Percentiles rank a stretch among this genome's conserved stretches.
Conservation (phyloP, 2,797 vertebrate species). For the Danionella dracula region DNA sequence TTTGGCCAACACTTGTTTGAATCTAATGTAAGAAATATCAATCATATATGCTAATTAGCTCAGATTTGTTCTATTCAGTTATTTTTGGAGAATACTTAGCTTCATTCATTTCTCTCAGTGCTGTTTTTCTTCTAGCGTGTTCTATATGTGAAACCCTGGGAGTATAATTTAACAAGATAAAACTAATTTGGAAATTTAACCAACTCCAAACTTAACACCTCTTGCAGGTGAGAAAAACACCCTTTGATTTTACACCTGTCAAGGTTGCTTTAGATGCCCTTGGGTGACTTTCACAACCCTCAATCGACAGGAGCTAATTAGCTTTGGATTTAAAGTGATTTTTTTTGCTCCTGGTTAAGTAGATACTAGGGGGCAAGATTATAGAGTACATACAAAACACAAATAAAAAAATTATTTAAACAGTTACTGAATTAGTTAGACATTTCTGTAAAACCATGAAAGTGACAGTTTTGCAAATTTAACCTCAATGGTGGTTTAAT, state of each 20-base stretch:
- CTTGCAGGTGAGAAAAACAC: slow-evolving; percentile 28
- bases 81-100: not conserved
- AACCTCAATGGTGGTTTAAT: no score
- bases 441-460: no score
- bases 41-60: not conserved
- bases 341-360: slow-evolving; percentile 7
- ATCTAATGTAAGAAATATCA: not conserved
- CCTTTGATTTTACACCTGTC: slow-evolving; percentile 23
- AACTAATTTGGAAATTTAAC: slow-evolving; percentile 20
- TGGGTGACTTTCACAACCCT: slow-evolving; percentile 23
- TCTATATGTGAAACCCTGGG: slow-evolving; percentile 14
- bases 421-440: no score
- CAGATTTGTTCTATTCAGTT: not conserved
- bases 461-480: no score
- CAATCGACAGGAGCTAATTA: slow-evolving; percentile 27
- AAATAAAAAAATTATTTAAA: no score
- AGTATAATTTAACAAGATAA: not conserved
- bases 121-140: slow-evolving; percentile 9
- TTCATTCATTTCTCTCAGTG: slow-evolving; percentile 14
- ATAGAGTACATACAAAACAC: no score
- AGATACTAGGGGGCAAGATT: no score
- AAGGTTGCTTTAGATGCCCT: slow-evolving; percentile 25
- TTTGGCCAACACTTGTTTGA: no score
- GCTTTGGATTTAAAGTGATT: slow-evolving; percentile 11
- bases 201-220: slow-evolving; percentile 11